These are phyloP conservation scores for Pheosia tremula DNA, from an alignment of 2,888 invertebrate species.

Conservation along the genomic window DNA sequence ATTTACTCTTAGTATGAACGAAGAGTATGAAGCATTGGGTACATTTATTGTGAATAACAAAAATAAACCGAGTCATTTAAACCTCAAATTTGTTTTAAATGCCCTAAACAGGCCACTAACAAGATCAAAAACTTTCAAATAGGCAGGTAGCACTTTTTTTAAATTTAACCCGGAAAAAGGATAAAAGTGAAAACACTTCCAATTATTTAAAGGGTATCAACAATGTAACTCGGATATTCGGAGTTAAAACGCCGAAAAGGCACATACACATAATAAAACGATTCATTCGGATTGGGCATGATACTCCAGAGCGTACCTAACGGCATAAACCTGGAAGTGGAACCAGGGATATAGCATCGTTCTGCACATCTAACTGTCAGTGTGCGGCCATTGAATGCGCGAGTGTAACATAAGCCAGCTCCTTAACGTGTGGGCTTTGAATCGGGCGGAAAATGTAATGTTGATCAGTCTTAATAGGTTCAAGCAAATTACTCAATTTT, in stretches of 20 bases:
- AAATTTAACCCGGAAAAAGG: neutral
- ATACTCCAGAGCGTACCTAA: conserved; percentile 52
- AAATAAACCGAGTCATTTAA: too few relatives aligned
- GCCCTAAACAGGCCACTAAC: too few relatives aligned
- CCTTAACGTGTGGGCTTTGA: neutral
- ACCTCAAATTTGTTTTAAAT: too few relatives aligned
- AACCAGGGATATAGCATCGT: conserved; percentile 50
- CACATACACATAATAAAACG: conserved; percentile 55
- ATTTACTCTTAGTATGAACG: too few relatives aligned
- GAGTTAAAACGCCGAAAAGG: conserved; percentile 32
- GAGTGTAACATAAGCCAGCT: neutral
- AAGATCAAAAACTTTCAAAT: too few relatives aligned
- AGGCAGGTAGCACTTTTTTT: too few relatives aligned
- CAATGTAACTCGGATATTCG: conserved; percentile 23
- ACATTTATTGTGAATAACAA: too few relatives aligned
- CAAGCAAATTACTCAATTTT: too few relatives aligned
- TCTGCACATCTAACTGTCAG: conserved; percentile 51
- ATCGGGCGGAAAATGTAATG: too few relatives aligned
- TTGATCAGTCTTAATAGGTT: too few relatives aligned
- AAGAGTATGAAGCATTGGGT: too few relatives aligned
- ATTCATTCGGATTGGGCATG: conserved; percentile 57
- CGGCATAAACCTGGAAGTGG: conserved; percentile 60
- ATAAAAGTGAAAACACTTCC: conserved; percentile 1
- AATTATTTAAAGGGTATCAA: neutral
- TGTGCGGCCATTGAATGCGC: conserved; percentile 33